Base-by-base conservation (phyloP, 2,888 invertebrate species). In the Brenthis ino region DNA sequence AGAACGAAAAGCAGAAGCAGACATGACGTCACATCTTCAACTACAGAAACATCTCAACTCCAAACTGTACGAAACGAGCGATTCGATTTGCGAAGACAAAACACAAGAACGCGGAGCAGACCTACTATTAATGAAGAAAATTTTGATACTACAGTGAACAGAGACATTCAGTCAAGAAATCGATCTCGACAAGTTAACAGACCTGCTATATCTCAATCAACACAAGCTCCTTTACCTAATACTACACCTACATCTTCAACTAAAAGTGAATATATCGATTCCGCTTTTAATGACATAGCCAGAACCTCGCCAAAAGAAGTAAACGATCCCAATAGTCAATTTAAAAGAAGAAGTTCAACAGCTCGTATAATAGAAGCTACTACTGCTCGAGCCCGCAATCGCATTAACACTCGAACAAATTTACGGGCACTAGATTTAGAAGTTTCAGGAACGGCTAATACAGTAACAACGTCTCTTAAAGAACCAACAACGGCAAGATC, bases 361-460 rank as follows among this genome's bases (percentile, higher is more conserved):
- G 64, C 75, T 71, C 78, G 81, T 70, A 81, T 80, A 56, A 73
- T 72, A 55, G 89, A 87, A 79, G 81, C 70, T 67, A 73, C 76
- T 2, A 74, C 81, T 12, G 80, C 74, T 70, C 83, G 80, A 77
- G 70, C 76, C 28, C 84, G 88, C 56, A 82, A 85, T 28, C 85
- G 91, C 53, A 75, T 85, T 8, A 87, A 77, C 71, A 80, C 82
- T 20, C 82, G 89, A 73, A 75, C 82, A 3, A 88, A 81, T 67
- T 74, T 82, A 14, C 82, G 81, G 72, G 77, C 87, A 48, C 75
- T 84, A 1, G 91, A 92, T 68, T 79, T 90, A 47, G 82, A 82
- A 16, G 82, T 85, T 68, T 86, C 91, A 48, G 91, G 91, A 64
- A 89, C 91, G 24, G 88, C 87, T 1, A 89, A 91, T 61, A 80